phyloP scores from a whole-genome alignment of 2,113 vertebrate genomes.

The Phyllostomus discolor region DNA sequence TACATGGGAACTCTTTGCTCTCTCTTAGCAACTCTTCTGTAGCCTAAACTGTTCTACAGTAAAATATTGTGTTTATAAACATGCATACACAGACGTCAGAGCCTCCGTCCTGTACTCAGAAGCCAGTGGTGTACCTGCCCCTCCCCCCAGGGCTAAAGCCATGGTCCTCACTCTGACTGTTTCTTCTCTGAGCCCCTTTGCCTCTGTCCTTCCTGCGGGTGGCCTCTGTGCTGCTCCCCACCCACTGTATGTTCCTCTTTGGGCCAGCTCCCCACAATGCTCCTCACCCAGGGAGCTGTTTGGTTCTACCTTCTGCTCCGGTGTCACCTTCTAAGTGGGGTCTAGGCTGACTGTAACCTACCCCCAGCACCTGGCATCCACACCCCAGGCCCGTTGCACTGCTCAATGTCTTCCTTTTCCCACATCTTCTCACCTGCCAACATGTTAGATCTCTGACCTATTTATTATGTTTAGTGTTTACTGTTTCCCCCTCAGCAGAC shows the following conservation, averaged over 20 bases:
- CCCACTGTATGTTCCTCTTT: not conserved
- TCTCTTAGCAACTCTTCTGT: not conserved
- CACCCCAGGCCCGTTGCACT: not conserved
- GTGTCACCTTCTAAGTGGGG: too few relatives aligned
- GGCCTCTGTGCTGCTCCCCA: not conserved
- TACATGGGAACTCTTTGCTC: rapidly evolving
- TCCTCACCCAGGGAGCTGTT: not conserved
- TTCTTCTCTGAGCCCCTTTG: not conserved
- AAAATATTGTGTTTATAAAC: not conserved
- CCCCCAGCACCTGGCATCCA: not conserved
- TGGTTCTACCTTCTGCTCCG: not conserved
- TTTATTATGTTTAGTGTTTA: rapidly evolving
- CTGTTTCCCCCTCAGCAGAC: too few relatives aligned
- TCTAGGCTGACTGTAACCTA: rapidly evolving
- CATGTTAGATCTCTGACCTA: rapidly evolving
- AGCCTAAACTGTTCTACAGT: not conserved
- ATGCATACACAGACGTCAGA: not conserved
- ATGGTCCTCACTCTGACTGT: rapidly evolving
- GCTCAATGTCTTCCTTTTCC: not conserved
- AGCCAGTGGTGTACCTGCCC: too few relatives aligned
- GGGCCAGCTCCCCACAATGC: rapidly evolving
- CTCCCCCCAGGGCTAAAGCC: not conserved
- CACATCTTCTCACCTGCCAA: rapidly evolving
- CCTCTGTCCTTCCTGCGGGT: rapidly evolving
- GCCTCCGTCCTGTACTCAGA: not conserved